A percentile compares a stretch with the other conserved stretches of the same genome.
phyloP scores from a whole-genome alignment of 35 echinoderm and acorn worm genomes.

The Apostichopus parvimensis region DNA sequence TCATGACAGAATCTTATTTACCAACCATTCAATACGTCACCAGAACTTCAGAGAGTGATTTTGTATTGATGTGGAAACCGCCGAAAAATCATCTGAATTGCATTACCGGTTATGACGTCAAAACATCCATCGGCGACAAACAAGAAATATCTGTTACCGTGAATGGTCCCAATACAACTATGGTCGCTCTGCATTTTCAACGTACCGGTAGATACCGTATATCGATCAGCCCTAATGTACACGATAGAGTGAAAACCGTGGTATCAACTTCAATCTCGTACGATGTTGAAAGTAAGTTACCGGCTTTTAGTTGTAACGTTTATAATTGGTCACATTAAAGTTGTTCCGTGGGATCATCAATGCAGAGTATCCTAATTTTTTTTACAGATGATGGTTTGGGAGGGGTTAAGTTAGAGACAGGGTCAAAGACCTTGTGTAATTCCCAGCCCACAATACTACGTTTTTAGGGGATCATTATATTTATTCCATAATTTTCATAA shows the following conservation, averaged over 20 bases:
- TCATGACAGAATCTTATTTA: neutral
- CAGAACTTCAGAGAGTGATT: neutral
- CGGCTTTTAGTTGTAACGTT: neutral
- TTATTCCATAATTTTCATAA: too few species aligned
- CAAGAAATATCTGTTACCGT: neutral
- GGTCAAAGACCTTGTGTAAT: too few species aligned
- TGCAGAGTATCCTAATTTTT: too few species aligned
- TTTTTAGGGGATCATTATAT: too few species aligned
- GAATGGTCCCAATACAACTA: neutral
- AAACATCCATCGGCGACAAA: neutral
- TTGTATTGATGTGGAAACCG: neutral
- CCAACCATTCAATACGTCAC: neutral
- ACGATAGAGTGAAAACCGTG: neutral
- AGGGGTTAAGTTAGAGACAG: too few species aligned
- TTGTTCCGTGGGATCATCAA: too few species aligned
- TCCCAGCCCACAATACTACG: too few species aligned
- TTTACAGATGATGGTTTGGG: too few species aligned
- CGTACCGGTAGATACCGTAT: conserved; percentile 1
- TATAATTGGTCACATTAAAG: too few species aligned
- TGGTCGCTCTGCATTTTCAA: conserved; percentile 1
- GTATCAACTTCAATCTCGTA: neutral
- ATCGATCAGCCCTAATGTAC: neutral
- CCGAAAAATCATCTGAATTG: conserved; percentile 1
- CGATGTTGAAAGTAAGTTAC: conserved; percentile 10
- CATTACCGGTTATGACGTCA: conserved; percentile 3